Percentiles rank a stretch among this genome's conserved stretches.
These are phyloP conservation scores for Andrena haemorrhoa DNA, from an alignment of 2,888 invertebrate genomes.

Conservation along the genomic window DNA sequence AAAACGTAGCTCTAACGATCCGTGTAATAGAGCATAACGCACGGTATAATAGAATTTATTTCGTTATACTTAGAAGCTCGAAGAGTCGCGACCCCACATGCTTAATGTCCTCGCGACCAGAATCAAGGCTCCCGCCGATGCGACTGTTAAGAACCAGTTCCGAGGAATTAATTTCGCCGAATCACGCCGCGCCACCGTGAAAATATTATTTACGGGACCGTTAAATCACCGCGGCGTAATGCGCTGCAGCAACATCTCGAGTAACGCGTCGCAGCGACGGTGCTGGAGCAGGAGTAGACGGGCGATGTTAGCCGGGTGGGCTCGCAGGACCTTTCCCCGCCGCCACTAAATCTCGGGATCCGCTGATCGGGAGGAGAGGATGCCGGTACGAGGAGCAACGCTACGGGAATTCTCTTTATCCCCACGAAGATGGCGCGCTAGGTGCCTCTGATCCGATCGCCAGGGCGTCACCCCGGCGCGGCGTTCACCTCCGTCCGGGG, in stretches of 20 bases:
- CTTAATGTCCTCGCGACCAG: not conserved
- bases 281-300: not conserved
- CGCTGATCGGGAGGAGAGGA: constrained; percentile 34
- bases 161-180: not conserved
- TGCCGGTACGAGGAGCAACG: constrained; percentile 58
- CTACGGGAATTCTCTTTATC: constrained; percentile 75
- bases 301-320: not conserved
- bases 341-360: not conserved
- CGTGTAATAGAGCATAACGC: no score
- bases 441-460: constrained; percentile 79
- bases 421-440: constrained; percentile 82
- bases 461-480: constrained; percentile 76
- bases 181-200: not conserved
- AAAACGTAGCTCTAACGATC: no score
- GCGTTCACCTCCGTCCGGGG: constrained; percentile 47
- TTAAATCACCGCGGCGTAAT: not conserved
- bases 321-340: not conserved
- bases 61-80: no score
- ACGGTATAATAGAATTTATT: no score
- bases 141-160: not conserved
- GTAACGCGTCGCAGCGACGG: not conserved
- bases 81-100: not conserved
- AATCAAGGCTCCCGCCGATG: not conserved
- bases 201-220: not conserved
- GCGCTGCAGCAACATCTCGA: not conserved